These are phyloP conservation scores for Drosophila bocqueti DNA, from an alignment of 1,140 invertebrate genomes.

Conservation along the genomic window DNA sequence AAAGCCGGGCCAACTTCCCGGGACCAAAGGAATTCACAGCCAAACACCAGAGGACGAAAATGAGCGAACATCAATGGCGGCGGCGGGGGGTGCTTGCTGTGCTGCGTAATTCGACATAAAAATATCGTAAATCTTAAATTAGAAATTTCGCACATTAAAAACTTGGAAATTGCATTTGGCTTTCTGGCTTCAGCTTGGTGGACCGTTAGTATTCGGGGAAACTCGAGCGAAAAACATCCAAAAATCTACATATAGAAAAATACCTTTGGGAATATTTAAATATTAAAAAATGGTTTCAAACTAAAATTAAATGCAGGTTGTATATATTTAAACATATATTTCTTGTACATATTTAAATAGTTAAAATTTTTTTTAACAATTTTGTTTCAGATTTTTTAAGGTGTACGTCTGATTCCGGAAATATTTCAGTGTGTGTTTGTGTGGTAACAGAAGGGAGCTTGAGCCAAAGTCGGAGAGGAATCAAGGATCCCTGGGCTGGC, in stretches of 20 bases:
- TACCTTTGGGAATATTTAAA: not conserved
- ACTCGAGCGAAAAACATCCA: constrained; percentile 55
- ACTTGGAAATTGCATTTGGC: constrained; percentile 83
- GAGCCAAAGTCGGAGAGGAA: constrained; percentile 23
- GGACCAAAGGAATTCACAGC: constrained; percentile 66
- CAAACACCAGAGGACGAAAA: constrained; percentile 73
- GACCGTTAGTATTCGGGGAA: constrained; percentile 27
- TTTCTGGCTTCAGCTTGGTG: constrained; percentile 47
- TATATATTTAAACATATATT: not conserved
- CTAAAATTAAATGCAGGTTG: not conserved
- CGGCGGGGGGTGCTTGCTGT: not conserved
- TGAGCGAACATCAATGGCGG: constrained; percentile 66
- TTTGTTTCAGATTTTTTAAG: not conserved
- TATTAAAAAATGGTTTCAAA: not conserved
- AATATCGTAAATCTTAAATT: constrained; percentile 84
- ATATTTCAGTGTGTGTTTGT: constrained; percentile 21
- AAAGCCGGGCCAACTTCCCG: constrained; percentile 58
- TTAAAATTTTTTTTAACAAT: not conserved
- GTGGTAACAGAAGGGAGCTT: constrained; percentile 31
- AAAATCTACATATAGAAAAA: constrained; percentile 38
- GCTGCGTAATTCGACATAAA: constrained; percentile 79
- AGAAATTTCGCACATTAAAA: constrained; percentile 84
- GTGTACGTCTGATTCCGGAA: constrained; percentile 23
- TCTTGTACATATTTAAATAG: not conserved
- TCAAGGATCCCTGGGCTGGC: constrained; percentile 26